Conservation (phyloP, 1,140 invertebrate species). For the Metaphire vulgaris region DNA sequence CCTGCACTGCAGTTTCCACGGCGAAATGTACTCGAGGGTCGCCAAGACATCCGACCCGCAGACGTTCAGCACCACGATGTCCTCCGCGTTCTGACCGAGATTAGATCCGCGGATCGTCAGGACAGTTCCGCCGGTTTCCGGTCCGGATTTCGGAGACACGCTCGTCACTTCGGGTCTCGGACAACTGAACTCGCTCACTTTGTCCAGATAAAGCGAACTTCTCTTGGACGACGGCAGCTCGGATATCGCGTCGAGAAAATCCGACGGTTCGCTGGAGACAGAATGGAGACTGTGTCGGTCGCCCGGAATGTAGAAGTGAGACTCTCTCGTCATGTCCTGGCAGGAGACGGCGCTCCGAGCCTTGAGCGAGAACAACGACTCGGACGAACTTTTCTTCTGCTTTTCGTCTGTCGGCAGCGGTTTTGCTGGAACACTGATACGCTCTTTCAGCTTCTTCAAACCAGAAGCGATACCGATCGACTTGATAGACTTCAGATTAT, state of each 20-base stretch:
- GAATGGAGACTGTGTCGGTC: background rate
- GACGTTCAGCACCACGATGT: constrained; percentile 24
- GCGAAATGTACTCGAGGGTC: constrained; percentile 27
- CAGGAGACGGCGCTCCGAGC: background rate
- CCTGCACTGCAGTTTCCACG: constrained; percentile 24
- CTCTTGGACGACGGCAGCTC: background rate
- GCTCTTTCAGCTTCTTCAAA: constrained; percentile 14
- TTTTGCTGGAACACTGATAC: background rate
- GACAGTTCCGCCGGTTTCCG: constrained; percentile 16
- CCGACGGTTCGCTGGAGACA: background rate
- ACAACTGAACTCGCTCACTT: background rate
- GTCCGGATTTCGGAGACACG: constrained; percentile 20
- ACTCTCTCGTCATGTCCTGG: background rate
- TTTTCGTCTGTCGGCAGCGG: background rate
- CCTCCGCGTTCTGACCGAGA: constrained; percentile 17
- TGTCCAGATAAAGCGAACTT: background rate
- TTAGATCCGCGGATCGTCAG: constrained; percentile 25
- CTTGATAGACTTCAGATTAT: constrained; percentile 17
- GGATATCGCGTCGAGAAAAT: background rate
- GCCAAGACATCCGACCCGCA: constrained; percentile 25
- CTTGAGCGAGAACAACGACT: background rate
- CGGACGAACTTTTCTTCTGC: background rate
- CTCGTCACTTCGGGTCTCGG: constrained; percentile 23
- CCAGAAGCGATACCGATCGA: constrained; percentile 1
- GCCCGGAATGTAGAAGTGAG: background rate